phyloP scores from a whole-genome alignment of 1,140 invertebrate genomes.

The Eubasilissa regina region DNA sequence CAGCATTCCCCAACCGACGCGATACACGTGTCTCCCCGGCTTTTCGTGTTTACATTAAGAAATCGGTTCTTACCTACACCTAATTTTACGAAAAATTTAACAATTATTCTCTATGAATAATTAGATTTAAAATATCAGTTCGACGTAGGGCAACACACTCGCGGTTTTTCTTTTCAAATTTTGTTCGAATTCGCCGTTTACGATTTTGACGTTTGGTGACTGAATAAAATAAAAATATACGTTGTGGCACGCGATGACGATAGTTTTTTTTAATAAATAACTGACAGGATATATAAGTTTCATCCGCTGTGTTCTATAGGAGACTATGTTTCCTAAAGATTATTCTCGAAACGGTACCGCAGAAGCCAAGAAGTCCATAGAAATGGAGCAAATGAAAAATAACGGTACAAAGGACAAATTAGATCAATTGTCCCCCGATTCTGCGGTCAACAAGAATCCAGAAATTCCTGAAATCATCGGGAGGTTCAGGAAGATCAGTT shows the following conservation, averaged over 20 bases:
- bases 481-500: slow-evolving; percentile 71
- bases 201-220: slow-evolving; percentile 37
- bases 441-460: slow-evolving; percentile 26
- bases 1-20: background rate
- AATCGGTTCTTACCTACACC: slow-evolving; percentile 10
- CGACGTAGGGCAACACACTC: slow-evolving; percentile 9
- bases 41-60: slow-evolving; percentile 5
- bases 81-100: background rate
- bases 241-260: slow-evolving; percentile 11
- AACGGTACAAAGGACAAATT: slow-evolving; percentile 23
- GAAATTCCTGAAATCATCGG: slow-evolving; percentile 69
- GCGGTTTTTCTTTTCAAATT: slow-evolving; percentile 5
- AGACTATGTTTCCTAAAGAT: slow-evolving; percentile 31
- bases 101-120: background rate
- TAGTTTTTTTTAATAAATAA: slow-evolving; percentile 12
- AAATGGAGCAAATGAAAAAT: slow-evolving; percentile 43
- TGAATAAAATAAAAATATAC: slow-evolving; percentile 7
- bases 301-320: background rate
- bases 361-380: slow-evolving; percentile 38
- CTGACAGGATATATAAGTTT: background rate
- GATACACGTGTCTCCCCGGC: slow-evolving; percentile 10
- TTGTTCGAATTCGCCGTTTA: background rate
- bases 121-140: slow-evolving; percentile 5
- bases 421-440: slow-evolving; percentile 23
- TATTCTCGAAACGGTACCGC: slow-evolving; percentile 4